Conservation (phyloP, 2,797 vertebrate species). For the Myiotriccus ornatus region DNA sequence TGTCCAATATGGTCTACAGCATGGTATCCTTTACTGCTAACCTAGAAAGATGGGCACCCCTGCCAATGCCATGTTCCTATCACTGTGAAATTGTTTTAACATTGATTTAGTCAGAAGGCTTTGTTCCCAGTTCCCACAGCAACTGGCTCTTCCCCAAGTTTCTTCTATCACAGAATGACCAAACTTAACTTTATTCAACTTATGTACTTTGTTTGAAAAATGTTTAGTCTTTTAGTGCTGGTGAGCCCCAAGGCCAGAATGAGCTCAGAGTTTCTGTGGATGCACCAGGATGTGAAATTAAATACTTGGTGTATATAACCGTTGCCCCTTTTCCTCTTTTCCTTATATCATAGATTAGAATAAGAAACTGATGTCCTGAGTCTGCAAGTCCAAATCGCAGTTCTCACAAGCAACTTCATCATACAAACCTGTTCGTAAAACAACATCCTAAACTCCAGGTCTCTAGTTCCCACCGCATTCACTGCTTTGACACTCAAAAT, state of each 20-base stretch:
- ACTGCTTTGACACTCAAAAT: not conserved
- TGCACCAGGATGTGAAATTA: not conserved
- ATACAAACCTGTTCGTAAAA: not conserved
- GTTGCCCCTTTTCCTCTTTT: not conserved
- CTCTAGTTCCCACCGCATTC: not conserved
- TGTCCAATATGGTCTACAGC: not conserved
- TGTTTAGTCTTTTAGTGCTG: not conserved
- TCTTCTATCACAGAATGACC: not conserved
- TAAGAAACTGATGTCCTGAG: not conserved
- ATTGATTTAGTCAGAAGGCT: constrained; percentile 47
- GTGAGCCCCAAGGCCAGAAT: not conserved
- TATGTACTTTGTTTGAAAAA: not conserved
- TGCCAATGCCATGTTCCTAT: not conserved
- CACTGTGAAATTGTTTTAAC: constrained; percentile 42
- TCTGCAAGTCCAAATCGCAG: not conserved
- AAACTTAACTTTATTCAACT: constrained; percentile 30
- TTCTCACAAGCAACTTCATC: not conserved
- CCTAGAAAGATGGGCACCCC: constrained; percentile 36
- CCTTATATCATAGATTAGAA: not conserved
- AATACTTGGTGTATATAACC: not conserved
- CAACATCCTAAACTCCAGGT: not conserved
- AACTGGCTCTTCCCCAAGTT: not conserved
- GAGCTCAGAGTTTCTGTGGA: not conserved
- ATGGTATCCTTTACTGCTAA: not conserved
- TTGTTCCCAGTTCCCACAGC: constrained; percentile 29